These are phyloP conservation scores for Oxygymnocypris stewartii DNA, from an alignment of 2,113 vertebrate genomes.

Conservation along the genomic window DNA sequence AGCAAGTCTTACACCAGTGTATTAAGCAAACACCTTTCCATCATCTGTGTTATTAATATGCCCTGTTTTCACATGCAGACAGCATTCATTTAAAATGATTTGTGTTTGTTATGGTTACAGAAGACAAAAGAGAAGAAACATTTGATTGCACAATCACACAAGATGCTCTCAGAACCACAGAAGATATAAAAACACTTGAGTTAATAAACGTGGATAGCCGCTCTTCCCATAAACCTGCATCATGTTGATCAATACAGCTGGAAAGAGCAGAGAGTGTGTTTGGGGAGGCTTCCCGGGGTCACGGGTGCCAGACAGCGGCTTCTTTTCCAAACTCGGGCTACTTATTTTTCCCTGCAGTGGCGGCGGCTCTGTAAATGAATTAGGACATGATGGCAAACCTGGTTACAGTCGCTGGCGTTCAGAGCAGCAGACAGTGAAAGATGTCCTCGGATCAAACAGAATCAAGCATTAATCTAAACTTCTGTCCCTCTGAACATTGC, in stretches of 20 bases:
- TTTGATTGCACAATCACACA: not conserved
- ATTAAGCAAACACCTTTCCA: not conserved
- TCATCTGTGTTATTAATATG: not conserved
- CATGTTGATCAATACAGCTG: constrained; percentile 1
- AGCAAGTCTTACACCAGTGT: not conserved
- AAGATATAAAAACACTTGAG: constrained; percentile 2
- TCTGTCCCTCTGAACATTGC: constrained; percentile 61
- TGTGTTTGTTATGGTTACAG: not conserved
- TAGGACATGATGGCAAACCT: constrained; percentile 51
- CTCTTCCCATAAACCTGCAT: constrained; percentile 16
- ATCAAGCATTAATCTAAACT: constrained; percentile 73
- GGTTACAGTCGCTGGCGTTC: constrained; percentile 52
- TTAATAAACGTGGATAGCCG: constrained; percentile 2
- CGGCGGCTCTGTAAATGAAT: constrained; percentile 46
- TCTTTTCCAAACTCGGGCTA: constrained; percentile 53
- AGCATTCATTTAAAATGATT: not conserved
- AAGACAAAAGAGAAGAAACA: not conserved
- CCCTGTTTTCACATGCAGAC: not conserved
- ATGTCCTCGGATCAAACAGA: constrained; percentile 64
- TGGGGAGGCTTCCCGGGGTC: not conserved
- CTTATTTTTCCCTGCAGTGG: constrained; percentile 54
- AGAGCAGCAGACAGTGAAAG: constrained; percentile 50
- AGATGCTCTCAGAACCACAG: constrained; percentile 23
- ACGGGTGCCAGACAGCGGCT: constrained; percentile 15
- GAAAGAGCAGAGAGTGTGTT: not conserved